Conservation (phyloP, 2,888 invertebrate genomes). For the Melanophora roralis region DNA sequence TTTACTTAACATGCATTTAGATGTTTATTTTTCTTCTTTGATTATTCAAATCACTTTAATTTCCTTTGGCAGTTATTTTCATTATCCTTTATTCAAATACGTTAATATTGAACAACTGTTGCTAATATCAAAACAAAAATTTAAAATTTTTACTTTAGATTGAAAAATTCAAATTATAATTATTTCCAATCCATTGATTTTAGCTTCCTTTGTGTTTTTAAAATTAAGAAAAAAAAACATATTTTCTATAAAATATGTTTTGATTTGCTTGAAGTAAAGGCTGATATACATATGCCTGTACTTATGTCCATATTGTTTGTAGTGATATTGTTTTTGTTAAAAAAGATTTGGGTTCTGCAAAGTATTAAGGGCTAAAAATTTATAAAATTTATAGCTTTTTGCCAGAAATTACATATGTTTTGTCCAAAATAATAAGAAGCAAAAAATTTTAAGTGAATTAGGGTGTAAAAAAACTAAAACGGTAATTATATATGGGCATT, state of each 20-base stretch:
- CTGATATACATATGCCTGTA: no score
- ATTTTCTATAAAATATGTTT: background rate
- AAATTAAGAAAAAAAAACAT: background rate
- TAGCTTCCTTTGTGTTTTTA: background rate
- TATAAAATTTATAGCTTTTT: no score
- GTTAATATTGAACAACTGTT: conserved; percentile 32
- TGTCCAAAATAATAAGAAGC: no score
- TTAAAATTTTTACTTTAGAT: no score
- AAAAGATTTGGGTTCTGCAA: no score
- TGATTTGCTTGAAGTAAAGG: background rate
- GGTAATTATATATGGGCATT: no score
- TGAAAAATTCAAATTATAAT: conserved; percentile 26
- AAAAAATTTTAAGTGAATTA: no score
- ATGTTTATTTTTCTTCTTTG: background rate
- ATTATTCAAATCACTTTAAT: conserved; percentile 17
- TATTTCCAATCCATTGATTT: conserved; percentile 48
- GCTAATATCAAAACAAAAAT: background rate
- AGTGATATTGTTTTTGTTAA: no score
- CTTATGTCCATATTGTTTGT: no score
- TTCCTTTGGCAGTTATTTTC: conserved; percentile 23
- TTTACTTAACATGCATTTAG: conserved; percentile 34
- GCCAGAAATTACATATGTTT: no score
- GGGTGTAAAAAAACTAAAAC: no score
- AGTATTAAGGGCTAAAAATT: no score
- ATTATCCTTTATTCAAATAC: background rate